Conservation (phyloP, 2,113 vertebrate species). For the Casuarius casuarius region DNA sequence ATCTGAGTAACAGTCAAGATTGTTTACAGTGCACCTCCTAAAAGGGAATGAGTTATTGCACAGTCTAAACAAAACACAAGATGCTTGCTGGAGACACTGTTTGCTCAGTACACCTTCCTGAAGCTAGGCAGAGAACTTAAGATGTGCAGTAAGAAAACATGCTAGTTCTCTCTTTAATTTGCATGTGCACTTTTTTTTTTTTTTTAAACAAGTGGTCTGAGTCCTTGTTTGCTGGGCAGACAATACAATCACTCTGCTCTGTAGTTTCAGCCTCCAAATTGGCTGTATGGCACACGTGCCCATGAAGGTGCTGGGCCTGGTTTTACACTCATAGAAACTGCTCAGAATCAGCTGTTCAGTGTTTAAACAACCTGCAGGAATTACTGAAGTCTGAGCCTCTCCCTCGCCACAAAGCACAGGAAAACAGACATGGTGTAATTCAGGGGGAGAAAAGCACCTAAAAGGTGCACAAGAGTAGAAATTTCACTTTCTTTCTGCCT, state of each 20-base stretch:
- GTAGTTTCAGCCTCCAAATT: neutral
- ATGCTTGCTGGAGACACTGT: neutral
- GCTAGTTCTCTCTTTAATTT: conserved; percentile 56
- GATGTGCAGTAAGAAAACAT: conserved; percentile 7
- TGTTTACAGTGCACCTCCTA: neutral
- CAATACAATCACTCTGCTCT: neutral
- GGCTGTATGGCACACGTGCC: neutral
- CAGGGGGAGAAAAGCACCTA: conserved; percentile 19
- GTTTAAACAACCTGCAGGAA: neutral
- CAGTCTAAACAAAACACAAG: neutral
- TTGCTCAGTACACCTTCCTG: neutral
- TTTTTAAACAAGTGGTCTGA: neutral
- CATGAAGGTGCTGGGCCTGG: neutral
- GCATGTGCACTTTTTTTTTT: conserved; percentile 1
- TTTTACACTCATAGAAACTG: neutral
- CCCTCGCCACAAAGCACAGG: conserved; percentile 23
- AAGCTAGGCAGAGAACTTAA: neutral
- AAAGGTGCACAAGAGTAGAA: conserved; percentile 10
- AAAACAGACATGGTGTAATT: neutral
- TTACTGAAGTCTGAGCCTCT: neutral
- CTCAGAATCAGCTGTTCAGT: neutral
- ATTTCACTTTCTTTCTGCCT: conserved; percentile 24
- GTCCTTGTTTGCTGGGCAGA: neutral
- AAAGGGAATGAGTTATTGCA: neutral
- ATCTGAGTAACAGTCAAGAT: neutral